Evolutionary conservation across 2,113 vertebrate species (phyloP).

Genomic region (Sialia sialis): DNA sequence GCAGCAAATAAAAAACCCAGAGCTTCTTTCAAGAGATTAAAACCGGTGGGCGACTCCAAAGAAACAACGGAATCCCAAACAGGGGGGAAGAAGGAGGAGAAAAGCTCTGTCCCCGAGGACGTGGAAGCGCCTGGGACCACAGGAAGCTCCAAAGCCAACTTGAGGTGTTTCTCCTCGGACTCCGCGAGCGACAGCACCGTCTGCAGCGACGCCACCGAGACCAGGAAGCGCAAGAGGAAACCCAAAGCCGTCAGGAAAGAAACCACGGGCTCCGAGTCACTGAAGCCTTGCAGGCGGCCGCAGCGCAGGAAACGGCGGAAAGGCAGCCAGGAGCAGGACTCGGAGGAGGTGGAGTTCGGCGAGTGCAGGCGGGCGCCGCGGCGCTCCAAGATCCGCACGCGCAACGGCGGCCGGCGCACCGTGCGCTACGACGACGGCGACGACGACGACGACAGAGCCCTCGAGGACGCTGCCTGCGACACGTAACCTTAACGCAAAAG

Average conservation of each 20-base stretch:
- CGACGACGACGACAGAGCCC: slow-evolving; percentile 30
- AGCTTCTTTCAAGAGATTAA: slow-evolving; percentile 51
- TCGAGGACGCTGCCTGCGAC: not conserved
- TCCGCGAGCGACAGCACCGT: not conserved
- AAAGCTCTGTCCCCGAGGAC: not conserved
- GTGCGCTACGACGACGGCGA: slow-evolving; percentile 32
- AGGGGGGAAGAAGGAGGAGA: not conserved
- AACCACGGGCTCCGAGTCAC: not conserved
- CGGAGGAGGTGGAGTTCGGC: slow-evolving; percentile 34
- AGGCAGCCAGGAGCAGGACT: slow-evolving; percentile 36
- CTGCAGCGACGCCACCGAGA: slow-evolving; percentile 6
- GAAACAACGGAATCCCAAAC: slow-evolving; percentile 25
- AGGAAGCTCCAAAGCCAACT: slow-evolving; percentile 22
- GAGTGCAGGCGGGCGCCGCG: not conserved
- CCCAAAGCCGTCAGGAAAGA: not conserved
- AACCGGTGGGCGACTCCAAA: slow-evolving; percentile 36
- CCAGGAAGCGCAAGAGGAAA: slow-evolving; percentile 11
- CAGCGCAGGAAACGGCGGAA: slow-evolving; percentile 45
- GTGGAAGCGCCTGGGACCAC: not conserved
- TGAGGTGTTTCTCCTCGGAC: slow-evolving; percentile 9
- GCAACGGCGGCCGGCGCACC: slow-evolving; percentile 50
- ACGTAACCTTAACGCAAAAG: slow-evolving; percentile 38
- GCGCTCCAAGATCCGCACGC: slow-evolving; percentile 64
- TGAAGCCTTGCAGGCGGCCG: not conserved
- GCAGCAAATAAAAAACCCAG: not conserved